Conservation (phyloP, 2,797 vertebrate species). For the Lagorchestes hirsutus region DNA sequence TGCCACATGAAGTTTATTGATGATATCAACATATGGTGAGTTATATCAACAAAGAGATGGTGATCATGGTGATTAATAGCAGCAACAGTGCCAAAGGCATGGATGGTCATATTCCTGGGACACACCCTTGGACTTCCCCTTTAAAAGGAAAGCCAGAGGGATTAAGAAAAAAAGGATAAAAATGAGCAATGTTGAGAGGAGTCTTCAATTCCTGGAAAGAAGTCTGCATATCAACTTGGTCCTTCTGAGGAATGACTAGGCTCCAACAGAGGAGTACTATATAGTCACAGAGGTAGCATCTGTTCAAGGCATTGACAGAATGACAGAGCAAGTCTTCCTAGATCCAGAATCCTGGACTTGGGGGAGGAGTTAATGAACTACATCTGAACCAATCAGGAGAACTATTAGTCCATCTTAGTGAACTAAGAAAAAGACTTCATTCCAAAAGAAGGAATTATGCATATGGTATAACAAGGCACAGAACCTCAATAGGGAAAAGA, state of each 20-base stretch:
- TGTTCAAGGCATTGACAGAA: not conserved
- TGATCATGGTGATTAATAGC: not conserved
- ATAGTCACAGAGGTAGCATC: not conserved
- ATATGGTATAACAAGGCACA: not conserved
- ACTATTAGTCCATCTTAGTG: not conserved
- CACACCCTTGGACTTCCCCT: not conserved
- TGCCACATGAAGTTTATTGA: not conserved
- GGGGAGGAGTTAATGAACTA: not conserved
- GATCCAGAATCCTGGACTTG: no score
- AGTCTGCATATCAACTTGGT: not conserved
- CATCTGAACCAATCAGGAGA: not conserved
- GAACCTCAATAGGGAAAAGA: not conserved
- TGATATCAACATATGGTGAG: not conserved
- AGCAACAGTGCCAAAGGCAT: not conserved
- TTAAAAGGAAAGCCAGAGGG: not conserved
- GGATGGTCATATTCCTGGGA: not conserved
- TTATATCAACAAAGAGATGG: not conserved
- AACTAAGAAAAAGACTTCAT: not conserved
- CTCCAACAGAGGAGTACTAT: not conserved
- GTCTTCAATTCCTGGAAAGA: not conserved
- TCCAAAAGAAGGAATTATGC: not conserved
- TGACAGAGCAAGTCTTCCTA: not conserved
- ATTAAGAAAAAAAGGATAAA: not conserved
- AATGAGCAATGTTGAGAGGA: not conserved
- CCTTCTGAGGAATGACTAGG: not conserved